These are phyloP conservation scores for Astyanax mexicanus DNA, from an alignment of 2,797 vertebrate species.

Conservation along the genomic window DNA sequence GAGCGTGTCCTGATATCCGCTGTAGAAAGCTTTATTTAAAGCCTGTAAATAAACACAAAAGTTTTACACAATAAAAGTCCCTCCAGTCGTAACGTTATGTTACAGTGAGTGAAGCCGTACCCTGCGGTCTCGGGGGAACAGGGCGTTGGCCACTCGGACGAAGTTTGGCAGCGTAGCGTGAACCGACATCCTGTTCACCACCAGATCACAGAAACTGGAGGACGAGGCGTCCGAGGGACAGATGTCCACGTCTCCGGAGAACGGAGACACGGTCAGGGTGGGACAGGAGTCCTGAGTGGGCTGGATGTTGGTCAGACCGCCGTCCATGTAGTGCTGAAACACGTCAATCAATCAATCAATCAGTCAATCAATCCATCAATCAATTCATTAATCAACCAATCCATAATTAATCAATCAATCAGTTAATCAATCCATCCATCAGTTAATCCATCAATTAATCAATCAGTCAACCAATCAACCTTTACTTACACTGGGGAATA, in stretches of 20 bases:
- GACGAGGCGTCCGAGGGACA: slow-evolving; percentile 83
- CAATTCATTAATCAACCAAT: no score
- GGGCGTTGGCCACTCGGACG: slow-evolving; percentile 78
- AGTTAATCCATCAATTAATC: no score
- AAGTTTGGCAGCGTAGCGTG: slow-evolving; percentile 86
- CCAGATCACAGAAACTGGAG: slow-evolving; percentile 76
- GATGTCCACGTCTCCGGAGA: slow-evolving; percentile 89
- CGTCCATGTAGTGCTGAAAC: slow-evolving; percentile 86
- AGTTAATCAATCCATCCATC: no score
- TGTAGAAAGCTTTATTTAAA: slow-evolving; percentile 82
- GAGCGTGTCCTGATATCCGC: slow-evolving; percentile 85
- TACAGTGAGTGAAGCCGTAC: slow-evolving; percentile 61
- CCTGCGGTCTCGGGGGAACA: slow-evolving; percentile 81
- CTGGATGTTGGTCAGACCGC: slow-evolving; percentile 86
- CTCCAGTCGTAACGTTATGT: background rate
- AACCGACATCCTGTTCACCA: slow-evolving; percentile 78
- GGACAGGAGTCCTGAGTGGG: slow-evolving; percentile 74
- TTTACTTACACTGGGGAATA: no score
- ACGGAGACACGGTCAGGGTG: slow-evolving; percentile 87
- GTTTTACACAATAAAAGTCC: background rate
- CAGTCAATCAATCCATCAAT: no score
- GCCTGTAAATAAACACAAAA: slow-evolving; percentile 68
- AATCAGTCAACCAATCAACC: no score
- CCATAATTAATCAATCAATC: no score
- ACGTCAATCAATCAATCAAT: no score